These are phyloP conservation scores for Netelia inedita DNA, from an alignment of 2,888 invertebrate genomes.

Conservation along the genomic window DNA sequence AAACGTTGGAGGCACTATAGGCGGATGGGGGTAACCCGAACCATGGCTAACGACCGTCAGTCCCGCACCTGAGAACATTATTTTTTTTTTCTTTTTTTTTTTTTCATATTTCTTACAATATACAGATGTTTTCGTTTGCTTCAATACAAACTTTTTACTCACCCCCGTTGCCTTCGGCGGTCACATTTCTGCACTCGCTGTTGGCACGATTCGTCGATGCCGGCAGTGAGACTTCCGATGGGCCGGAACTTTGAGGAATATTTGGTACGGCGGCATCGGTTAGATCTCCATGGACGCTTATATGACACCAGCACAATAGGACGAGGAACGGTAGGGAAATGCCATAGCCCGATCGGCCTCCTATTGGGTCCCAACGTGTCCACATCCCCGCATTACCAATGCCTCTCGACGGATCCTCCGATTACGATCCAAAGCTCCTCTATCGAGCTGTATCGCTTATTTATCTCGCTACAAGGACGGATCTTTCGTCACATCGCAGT, in stretches of 20 bases:
- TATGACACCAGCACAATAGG: conserved; percentile 78
- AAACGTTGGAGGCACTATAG: conserved; percentile 84
- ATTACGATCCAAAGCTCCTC: conserved; percentile 19
- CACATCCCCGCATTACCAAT: conserved; percentile 85
- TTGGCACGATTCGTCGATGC: conserved; percentile 75
- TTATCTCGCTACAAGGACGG: conserved; percentile 34
- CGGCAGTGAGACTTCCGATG: conserved; percentile 83
- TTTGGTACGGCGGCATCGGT: conserved; percentile 84
- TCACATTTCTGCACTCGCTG: conserved; percentile 81
- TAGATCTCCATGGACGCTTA: conserved; percentile 80
- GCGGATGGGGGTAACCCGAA: conserved; percentile 81
- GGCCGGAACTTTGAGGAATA: conserved; percentile 78
- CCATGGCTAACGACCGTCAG: conserved; percentile 79
- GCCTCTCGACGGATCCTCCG: conserved; percentile 48
- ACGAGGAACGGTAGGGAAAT: conserved; percentile 78
- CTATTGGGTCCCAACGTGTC: conserved; percentile 82
- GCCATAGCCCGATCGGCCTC: conserved; percentile 83
- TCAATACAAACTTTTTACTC: conserved; percentile 35
- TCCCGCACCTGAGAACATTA: conserved; percentile 76
- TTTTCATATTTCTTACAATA: conserved; percentile 13
- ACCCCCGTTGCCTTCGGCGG: conserved; percentile 79
- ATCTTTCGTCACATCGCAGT: conserved; percentile 57
- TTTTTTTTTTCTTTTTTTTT: not conserved
- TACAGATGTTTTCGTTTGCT: not conserved
- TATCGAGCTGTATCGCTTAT: conserved; percentile 28